A percentile compares a stretch with the other conserved stretches of the same genome.
Conservation (phyloP, 2,888 invertebrate genomes). For the Acanthococcus lagerstroemiae region DNA sequence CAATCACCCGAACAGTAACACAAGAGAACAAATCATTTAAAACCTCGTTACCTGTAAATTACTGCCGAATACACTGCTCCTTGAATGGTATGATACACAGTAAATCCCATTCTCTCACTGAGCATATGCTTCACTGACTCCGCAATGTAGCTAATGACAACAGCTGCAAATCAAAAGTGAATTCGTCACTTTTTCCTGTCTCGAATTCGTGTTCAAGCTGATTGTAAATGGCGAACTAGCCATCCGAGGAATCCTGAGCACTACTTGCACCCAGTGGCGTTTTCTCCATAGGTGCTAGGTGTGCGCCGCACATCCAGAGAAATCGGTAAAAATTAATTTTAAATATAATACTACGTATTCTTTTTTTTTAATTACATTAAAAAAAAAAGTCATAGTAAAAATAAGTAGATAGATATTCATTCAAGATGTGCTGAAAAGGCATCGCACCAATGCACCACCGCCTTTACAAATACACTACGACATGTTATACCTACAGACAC, state of each 20-base stretch:
- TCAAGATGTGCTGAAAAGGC: too few relatives aligned
- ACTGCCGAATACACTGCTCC: constrained; percentile 56
- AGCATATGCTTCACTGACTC: constrained; percentile 50
- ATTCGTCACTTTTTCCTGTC: not conserved
- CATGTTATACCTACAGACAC: too few relatives aligned
- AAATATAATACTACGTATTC: too few relatives aligned
- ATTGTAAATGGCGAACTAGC: too few relatives aligned
- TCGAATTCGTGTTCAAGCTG: not conserved
- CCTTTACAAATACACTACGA: too few relatives aligned
- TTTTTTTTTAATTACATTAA: too few relatives aligned
- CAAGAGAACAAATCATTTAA: not conserved
- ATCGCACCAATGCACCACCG: too few relatives aligned
- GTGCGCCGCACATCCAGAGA: not conserved
- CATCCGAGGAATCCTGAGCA: too few relatives aligned
- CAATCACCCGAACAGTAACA: not conserved
- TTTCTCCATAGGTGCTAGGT: not conserved
- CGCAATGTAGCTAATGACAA: constrained; percentile 67
- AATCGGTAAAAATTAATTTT: too few relatives aligned
- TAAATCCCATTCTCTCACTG: constrained; percentile 47
- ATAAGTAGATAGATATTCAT: too few relatives aligned
- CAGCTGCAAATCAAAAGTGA: constrained; percentile 49
- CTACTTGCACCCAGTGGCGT: too few relatives aligned
- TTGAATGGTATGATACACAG: constrained; percentile 57
- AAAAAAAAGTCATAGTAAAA: too few relatives aligned
- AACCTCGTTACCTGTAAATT: constrained; percentile 50